phyloP scores from a whole-genome alignment of 2,113 vertebrate genomes.

The Kobus ellipsiprymnus region DNA sequence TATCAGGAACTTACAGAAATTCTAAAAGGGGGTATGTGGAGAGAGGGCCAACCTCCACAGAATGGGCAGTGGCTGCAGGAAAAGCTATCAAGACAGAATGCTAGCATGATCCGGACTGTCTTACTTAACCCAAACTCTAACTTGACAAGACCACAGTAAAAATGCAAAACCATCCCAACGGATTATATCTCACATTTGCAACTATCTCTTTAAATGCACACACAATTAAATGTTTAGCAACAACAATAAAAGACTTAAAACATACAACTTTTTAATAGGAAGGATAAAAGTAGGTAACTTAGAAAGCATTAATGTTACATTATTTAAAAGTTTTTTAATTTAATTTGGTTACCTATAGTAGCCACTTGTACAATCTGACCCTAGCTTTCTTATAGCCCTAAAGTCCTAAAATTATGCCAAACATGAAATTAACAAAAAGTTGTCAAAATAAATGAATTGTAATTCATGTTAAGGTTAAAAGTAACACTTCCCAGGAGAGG shows the following conservation, averaged over 20 bases:
- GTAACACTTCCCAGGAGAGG: neutral
- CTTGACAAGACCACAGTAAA: neutral
- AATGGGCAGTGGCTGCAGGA: neutral
- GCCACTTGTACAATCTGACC: neutral
- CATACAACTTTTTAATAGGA: neutral
- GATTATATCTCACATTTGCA: neutral
- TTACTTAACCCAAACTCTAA: neutral
- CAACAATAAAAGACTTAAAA: neutral
- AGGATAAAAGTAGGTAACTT: neutral
- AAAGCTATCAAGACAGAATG: neutral
- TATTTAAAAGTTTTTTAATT: neutral
- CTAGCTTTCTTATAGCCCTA: neutral
- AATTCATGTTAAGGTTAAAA: neutral
- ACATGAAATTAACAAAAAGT: neutral
- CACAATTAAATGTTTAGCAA: neutral
- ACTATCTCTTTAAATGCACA: neutral
- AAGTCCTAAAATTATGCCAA: neutral
- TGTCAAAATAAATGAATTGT: neutral
- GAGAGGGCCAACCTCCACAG: neutral
- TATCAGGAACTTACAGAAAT: neutral
- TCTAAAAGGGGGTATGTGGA: neutral
- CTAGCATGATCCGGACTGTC: neutral
- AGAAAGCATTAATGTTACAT: neutral
- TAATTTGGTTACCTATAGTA: neutral
- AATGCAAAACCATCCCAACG: neutral